phyloP scores from a whole-genome alignment of 1,140 invertebrate genomes.

The Wasmannia auropunctata region DNA sequence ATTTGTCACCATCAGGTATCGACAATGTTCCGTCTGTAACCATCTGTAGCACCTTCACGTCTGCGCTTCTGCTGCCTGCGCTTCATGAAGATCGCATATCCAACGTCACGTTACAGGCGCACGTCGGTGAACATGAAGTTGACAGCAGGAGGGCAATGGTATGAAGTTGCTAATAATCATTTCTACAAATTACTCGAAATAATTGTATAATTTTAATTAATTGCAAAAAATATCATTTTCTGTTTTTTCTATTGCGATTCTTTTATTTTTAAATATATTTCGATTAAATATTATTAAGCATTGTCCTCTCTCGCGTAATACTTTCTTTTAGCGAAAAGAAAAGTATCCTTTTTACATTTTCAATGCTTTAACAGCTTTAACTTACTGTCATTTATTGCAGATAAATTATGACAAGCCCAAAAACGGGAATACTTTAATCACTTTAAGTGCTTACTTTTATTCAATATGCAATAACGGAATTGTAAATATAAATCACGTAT shows the following conservation, averaged over 20 bases:
- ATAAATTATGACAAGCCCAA: neutral
- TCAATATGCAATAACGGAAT: constrained; percentile 21
- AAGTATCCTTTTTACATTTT: neutral
- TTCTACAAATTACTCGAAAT: neutral
- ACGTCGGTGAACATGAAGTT: too few relatives aligned
- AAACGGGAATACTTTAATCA: neutral
- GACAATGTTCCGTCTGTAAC: neutral
- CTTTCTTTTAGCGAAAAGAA: neutral
- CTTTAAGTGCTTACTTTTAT: constrained; percentile 19
- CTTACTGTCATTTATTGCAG: constrained; percentile 16
- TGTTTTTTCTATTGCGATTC: too few relatives aligned
- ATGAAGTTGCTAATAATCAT: too few relatives aligned
- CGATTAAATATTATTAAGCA: neutral
- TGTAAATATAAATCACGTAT: too few relatives aligned
- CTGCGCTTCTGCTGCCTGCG: too few relatives aligned
- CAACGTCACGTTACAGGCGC: too few relatives aligned
- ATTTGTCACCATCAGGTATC: neutral
- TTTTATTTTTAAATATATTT: neutral
- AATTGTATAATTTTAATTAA: neutral
- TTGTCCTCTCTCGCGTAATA: neutral
- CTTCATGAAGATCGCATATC: too few relatives aligned
- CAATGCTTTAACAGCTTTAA: neutral
- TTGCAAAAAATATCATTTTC: neutral
- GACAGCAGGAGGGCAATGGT: too few relatives aligned
- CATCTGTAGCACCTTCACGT: too few relatives aligned